Conservation (phyloP, 2,797 vertebrate species). For the Aythya fuligula region DNA sequence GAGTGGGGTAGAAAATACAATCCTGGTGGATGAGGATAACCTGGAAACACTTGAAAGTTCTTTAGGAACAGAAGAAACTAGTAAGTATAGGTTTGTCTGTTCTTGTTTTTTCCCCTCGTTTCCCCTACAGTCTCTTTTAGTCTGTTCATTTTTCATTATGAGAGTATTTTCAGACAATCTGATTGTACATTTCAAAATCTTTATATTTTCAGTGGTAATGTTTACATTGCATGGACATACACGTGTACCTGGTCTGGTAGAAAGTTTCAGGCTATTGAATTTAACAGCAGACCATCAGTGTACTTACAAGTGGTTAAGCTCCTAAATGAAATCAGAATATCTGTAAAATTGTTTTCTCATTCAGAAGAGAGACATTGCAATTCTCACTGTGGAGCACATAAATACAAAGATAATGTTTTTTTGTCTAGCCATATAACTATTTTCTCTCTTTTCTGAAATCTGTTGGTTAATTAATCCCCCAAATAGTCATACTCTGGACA, state of each 20-base stretch:
- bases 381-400: not conserved
- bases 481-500: not conserved
- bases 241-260: not conserved
- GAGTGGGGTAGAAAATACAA: slow-evolving; percentile 66
- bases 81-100: slow-evolving; percentile 54
- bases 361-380: not conserved
- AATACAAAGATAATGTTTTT: not conserved
- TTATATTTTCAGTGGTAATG: not conserved
- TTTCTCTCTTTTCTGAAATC: not conserved
- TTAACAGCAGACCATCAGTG: not conserved
- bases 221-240: not conserved
- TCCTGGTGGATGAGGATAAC: slow-evolving; percentile 77
- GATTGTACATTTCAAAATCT: not conserved
- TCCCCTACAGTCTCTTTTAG: not conserved
- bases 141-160: not conserved
- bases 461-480: not conserved
- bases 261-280: not conserved
- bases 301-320: not conserved
- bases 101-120: not conserved
- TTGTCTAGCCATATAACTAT: not conserved
- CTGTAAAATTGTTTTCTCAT: not conserved
- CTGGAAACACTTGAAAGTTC: slow-evolving; percentile 75
- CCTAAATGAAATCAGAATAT: not conserved
- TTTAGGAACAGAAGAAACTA: slow-evolving; percentile 78
- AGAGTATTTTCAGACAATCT: not conserved